Evolutionary conservation across 2,113 vertebrate species (phyloP).

Genomic region (Saguinus imperator): DNA sequence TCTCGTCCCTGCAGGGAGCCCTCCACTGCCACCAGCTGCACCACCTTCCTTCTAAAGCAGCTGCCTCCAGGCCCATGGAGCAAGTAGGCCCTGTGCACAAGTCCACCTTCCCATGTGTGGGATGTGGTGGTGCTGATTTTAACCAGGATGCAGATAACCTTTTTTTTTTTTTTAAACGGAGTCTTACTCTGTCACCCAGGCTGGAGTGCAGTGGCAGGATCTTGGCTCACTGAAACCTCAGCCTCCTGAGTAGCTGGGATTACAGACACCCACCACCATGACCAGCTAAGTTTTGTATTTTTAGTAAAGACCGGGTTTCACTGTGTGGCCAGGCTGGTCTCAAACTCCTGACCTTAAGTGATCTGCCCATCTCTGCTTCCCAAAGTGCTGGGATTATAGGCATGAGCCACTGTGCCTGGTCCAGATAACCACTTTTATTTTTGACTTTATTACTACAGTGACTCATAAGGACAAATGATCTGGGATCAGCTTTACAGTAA

Average conservation of each 20-base stretch:
- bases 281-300: too few relatives aligned
- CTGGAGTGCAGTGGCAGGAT: accelerated
- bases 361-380: too few relatives aligned
- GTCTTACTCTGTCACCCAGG: too few relatives aligned
- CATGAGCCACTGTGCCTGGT: accelerated
- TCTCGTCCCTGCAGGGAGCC: neutral
- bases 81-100: neutral
- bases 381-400: too few relatives aligned
- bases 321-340: too few relatives aligned
- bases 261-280: too few relatives aligned
- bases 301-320: too few relatives aligned
- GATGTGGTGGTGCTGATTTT: neutral
- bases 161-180: too few relatives aligned
- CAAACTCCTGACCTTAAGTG: too few relatives aligned
- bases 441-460: neutral
- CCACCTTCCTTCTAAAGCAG: neutral
- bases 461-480: neutral
- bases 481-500: neutral
- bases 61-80: neutral
- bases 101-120: too few relatives aligned
- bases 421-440: neutral
- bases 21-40: accelerated
- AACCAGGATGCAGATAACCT: neutral
- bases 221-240: too few relatives aligned
- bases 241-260: too few relatives aligned